Evolutionary conservation across 2,888 invertebrate genomes (phyloP), one percentile per base, ranked within the genome.

Genomic region (Barypeithes pellucidus): DNA sequence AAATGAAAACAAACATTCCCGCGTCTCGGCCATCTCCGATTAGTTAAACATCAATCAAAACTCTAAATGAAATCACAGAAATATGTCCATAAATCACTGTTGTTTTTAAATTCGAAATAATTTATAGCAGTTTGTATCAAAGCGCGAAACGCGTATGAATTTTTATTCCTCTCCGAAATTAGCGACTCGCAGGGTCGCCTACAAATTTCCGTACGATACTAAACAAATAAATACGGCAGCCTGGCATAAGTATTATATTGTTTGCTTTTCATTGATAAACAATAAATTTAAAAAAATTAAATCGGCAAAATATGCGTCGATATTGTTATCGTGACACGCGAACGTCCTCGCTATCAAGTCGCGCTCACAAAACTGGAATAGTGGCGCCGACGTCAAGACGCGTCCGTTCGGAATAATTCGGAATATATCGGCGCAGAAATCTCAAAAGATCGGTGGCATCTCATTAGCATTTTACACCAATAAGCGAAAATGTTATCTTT

Each of bases 361-460:
- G 80, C 80, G 79, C 71, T 77, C 76, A 77, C 78, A 77, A 78
- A 80, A 82, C 81, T 82, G 81, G 80, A 81, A 79, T 77, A 79
- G 78, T 79, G 81, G 80, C 81, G 82, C 80, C 83, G 82, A 78
- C 78, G 76, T 78, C 79, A 71, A 75, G 78, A 76, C 80, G 81
- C 80, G 79, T 79, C 79, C 77, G 75, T 65, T 82, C 82, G 81
- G 78, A 67, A 74, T 75, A 72, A 67, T 72, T 81, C 81, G 81
- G 77, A 43, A 61, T 67, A 63, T 77, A 77, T 78, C 73, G 77
- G 59, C 76, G 75, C 45, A 62, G 69, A 52, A 39, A 71, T 71
- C 70, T 62, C 57, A 52, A 62, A 70, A 63, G 63, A 70, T 69
- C 68, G 62, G 39, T 69, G 50, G 63, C 63, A 63, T 63, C 63